Percentiles rank a stretch among this genome's conserved stretches.
Evolutionary conservation across 1,140 invertebrate genomes (phyloP).

Genomic region (Palaemon carinicauda): DNA sequence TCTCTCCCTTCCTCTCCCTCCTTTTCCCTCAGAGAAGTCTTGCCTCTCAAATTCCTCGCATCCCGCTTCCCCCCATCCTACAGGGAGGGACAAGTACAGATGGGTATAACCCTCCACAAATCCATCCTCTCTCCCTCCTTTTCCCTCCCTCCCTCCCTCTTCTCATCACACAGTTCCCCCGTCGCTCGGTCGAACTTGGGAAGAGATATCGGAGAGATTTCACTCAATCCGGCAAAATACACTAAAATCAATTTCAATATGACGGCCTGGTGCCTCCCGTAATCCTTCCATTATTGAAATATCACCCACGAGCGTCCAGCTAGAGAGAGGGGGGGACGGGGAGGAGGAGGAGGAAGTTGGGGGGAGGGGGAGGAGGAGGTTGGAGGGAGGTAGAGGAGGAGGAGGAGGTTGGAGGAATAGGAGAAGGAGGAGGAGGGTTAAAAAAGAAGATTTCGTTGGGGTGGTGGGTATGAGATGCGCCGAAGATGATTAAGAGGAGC

Average conservation of each 20-base stretch:
- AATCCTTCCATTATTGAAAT: slow-evolving; percentile 54
- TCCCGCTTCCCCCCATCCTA: too few relatives aligned
- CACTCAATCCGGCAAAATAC: slow-evolving; percentile 53
- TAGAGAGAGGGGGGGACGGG: neutral
- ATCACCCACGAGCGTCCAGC: slow-evolving; percentile 25
- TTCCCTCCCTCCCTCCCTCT: neutral
- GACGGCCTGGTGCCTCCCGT: slow-evolving; percentile 34
- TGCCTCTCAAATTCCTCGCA: too few relatives aligned
- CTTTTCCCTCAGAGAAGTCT: neutral
- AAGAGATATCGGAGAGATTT: slow-evolving; percentile 52
- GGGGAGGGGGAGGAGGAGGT: neutral
- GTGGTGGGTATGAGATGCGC: too few relatives aligned
- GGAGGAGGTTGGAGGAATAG: neutral
- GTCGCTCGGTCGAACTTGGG: neutral
- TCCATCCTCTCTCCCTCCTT: neutral
- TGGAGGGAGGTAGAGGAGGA: neutral
- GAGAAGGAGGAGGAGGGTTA: neutral
- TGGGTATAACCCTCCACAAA: neutral
- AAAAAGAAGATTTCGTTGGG: neutral
- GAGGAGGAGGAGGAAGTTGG: neutral
- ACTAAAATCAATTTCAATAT: slow-evolving; percentile 55
- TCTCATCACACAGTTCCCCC: neutral
- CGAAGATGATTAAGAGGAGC: neutral
- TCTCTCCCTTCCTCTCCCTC: neutral
- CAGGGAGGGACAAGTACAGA: neutral